Percentiles rank a stretch among this genome's conserved stretches.
Conservation (phyloP, 2,888 invertebrate species). For the Schrankia costaestrigalis region DNA sequence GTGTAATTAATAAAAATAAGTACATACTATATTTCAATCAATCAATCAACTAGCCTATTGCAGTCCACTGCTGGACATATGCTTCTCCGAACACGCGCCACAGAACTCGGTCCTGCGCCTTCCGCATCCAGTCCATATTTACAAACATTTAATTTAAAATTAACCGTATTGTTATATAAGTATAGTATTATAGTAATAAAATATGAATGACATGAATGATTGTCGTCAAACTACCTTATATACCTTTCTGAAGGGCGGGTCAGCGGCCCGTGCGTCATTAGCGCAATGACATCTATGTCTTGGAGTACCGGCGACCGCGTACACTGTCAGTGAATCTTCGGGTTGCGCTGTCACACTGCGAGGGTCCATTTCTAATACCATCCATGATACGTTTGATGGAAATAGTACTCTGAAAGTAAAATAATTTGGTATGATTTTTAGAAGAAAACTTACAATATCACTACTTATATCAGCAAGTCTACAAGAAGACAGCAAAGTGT, state of each 20-base stretch:
- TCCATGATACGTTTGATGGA: conserved; percentile 93
- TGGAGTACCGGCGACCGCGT: conserved; percentile 64
- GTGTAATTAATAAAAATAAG: too few relatives aligned
- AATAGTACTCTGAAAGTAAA: conserved; percentile 85
- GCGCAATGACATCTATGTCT: conserved; percentile 59
- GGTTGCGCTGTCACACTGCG: conserved; percentile 95
- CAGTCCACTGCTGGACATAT: too few relatives aligned
- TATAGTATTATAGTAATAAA: neutral
- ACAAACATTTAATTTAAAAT: neutral
- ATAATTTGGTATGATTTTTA: too few relatives aligned
- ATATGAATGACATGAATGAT: conserved; percentile 18
- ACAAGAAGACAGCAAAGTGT: too few relatives aligned
- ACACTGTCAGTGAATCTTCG: conserved; percentile 91
- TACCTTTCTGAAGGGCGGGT: conserved; percentile 72
- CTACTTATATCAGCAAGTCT: too few relatives aligned
- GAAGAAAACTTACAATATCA: too few relatives aligned
- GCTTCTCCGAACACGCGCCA: too few relatives aligned
- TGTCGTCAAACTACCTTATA: conserved; percentile 58
- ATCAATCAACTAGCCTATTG: too few relatives aligned
- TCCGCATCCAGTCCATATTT: too few relatives aligned
- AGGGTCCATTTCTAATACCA: conserved; percentile 95
- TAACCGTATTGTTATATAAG: neutral
- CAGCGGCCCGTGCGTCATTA: conserved; percentile 44
- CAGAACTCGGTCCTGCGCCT: too few relatives aligned
- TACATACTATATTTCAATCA: too few relatives aligned